These are phyloP conservation scores for Lethenteron reissneri DNA, from an alignment of 2,113 vertebrate species.

Conservation along the genomic window DNA sequence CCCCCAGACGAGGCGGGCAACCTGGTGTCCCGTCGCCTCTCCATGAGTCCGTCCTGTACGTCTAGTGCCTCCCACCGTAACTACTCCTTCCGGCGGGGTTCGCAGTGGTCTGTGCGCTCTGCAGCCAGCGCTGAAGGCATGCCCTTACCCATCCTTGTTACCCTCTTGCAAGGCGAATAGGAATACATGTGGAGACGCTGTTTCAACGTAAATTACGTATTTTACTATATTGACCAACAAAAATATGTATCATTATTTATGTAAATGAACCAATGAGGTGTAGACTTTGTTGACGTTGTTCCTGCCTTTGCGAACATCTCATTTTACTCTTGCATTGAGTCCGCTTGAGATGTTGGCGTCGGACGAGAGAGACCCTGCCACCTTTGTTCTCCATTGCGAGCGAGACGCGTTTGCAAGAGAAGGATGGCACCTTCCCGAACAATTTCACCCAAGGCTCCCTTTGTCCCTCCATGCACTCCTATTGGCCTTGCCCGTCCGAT, in stretches of 20 bases:
- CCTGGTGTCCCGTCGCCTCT: constrained; percentile 75
- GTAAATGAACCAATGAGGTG: too few species aligned
- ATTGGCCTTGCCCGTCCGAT: too few species aligned
- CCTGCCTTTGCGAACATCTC: too few species aligned
- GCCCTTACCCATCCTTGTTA: constrained; percentile 7
- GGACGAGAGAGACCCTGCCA: too few species aligned
- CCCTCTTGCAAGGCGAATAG: not conserved
- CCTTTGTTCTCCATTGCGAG: too few species aligned
- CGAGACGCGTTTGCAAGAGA: too few species aligned
- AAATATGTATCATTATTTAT: not conserved
- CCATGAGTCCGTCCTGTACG: constrained; percentile 82
- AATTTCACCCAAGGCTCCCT: too few species aligned
- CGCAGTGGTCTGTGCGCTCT: constrained; percentile 79
- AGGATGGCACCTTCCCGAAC: too few species aligned
- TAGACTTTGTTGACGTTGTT: too few species aligned
- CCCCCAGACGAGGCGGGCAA: constrained; percentile 96
- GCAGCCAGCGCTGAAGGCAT: constrained; percentile 76
- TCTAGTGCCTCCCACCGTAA: constrained; percentile 97
- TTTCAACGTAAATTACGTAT: not conserved
- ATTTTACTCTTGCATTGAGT: too few species aligned
- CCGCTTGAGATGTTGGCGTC: too few species aligned
- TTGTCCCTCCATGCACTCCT: too few species aligned
- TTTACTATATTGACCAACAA: not conserved
- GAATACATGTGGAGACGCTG: not conserved
- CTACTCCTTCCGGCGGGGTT: constrained; percentile 84